These are phyloP conservation scores for Leuciscus idus DNA, from an alignment of 2,113 vertebrate species.

Conservation along the genomic window DNA sequence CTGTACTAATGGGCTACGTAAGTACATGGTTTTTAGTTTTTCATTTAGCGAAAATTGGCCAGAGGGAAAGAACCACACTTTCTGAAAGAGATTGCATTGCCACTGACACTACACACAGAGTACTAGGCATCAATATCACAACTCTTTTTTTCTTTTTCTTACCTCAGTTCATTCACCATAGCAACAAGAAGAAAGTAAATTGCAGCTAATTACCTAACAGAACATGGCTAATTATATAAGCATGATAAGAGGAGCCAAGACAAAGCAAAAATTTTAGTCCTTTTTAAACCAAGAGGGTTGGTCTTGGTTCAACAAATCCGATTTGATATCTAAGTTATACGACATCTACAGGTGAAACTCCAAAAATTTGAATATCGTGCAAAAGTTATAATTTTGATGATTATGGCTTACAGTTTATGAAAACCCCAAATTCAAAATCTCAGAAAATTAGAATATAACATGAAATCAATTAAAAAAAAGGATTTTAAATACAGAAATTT, in stretches of 20 bases:
- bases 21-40: constrained; percentile 21
- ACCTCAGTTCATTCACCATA: constrained; percentile 64
- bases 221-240: constrained; percentile 68
- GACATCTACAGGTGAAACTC: background rate
- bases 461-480: no score
- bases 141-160: background rate
- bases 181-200: constrained; percentile 69
- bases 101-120: constrained; percentile 17
- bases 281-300: constrained; percentile 4
- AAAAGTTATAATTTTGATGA: no score
- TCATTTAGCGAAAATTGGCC: constrained; percentile 7
- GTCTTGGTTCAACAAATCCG: background rate
- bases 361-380: no score
- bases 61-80: constrained; percentile 17
- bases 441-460: no score
- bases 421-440: no score
- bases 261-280: constrained; percentile 30
- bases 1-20: background rate
- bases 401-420: no score
- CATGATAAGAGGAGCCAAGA: constrained; percentile 54
- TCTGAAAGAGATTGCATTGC: background rate
- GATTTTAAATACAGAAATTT: no score
- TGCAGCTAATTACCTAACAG: constrained; percentile 65
- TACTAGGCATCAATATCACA: constrained; percentile 20
- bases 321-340: background rate